Evolutionary conservation across 2,113 vertebrate species (phyloP).

Genomic region (Channa argus): DNA sequence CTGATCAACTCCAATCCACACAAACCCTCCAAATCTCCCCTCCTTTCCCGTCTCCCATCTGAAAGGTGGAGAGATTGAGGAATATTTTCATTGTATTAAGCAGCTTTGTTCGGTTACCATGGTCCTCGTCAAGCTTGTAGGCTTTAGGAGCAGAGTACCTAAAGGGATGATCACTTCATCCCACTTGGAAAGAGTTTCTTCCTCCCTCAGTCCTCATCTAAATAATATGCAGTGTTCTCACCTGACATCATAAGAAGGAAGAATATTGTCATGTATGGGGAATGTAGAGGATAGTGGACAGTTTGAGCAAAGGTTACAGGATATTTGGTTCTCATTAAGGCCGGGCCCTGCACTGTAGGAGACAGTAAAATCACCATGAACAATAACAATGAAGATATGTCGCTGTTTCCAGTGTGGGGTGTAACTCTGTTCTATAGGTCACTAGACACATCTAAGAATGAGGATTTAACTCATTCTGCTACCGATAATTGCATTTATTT

Average conservation of each 20-base stretch:
- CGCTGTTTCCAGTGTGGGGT: too few relatives aligned
- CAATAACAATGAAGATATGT: too few relatives aligned
- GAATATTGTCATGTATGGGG: constrained; percentile 39
- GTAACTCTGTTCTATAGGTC: too few relatives aligned
- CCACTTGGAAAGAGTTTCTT: constrained; percentile 55
- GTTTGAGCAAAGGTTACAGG: constrained; percentile 46
- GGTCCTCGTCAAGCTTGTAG: constrained; percentile 52
- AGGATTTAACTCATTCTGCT: too few relatives aligned
- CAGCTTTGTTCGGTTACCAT: constrained; percentile 32
- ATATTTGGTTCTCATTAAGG: constrained; percentile 43
- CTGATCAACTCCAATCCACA: constrained; percentile 66
- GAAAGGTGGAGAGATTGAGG: constrained; percentile 44
- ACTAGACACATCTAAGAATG: too few relatives aligned
- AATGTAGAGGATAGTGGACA: constrained; percentile 37
- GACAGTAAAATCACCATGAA: too few relatives aligned
- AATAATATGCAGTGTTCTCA: constrained; percentile 32
- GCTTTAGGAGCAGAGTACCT: constrained; percentile 41
- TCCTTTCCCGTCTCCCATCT: constrained; percentile 6
- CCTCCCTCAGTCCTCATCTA: constrained; percentile 29
- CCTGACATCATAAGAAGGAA: constrained; percentile 60
- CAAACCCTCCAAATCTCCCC: constrained; percentile 43
- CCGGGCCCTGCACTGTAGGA: not conserved
- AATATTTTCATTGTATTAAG: constrained; percentile 55
- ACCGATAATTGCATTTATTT: too few relatives aligned
- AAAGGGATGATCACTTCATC: constrained; percentile 56